Evolutionary conservation across 2,888 invertebrate species (phyloP), one percentile per base, ranked within the genome.

Genomic region (Seira ritae): DNA sequence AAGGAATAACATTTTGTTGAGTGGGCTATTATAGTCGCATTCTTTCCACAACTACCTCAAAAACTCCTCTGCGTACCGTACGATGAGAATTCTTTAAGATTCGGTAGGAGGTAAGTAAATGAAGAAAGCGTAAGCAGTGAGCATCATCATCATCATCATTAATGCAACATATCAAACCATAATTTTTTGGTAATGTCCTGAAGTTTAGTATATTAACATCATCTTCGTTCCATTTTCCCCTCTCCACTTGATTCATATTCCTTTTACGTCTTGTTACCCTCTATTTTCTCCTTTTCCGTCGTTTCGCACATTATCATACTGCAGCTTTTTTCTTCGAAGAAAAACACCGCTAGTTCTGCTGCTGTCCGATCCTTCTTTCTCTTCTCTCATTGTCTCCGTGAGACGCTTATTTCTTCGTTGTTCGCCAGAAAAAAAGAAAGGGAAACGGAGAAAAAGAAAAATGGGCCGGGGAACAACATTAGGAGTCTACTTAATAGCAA

Each of bases 401-500:
- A n/a, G n/a, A n/a, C n/a, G n/a, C n/a, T n/a, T n/a, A n/a, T 31
- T 8, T 31, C 31, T 31, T 22, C 15, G 62, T 20, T 12, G 20
- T n/a, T 20, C 20, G 6, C 62, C 6, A 62, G 62, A 62, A 62
- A 62, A 60, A 42, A 50, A 50, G 50, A 62, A 20, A 62, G 20
- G 62, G 62, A 62, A 62, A 62, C 62, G 20, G 22, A 62, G 62
- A 62, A 62, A 62, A 62, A 62, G 62, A 62, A 62, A 82, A 82
- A 82, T 82, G 82, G 70, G 77, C 67, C 65, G 37, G 46, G 77
- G 70, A 82, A 82, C 77, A 82, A 82, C 82, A 82, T 82, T 82
- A 77, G 67, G 82, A 82, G 82, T 82, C 82, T 77, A 82, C 82
- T 82, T 82, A 82, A 82, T 76, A 82, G 82, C 82, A 82, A 82